Base-by-base conservation (phyloP, 2,113 vertebrate genomes). In the Calyptommatus sinebrachiatus region DNA sequence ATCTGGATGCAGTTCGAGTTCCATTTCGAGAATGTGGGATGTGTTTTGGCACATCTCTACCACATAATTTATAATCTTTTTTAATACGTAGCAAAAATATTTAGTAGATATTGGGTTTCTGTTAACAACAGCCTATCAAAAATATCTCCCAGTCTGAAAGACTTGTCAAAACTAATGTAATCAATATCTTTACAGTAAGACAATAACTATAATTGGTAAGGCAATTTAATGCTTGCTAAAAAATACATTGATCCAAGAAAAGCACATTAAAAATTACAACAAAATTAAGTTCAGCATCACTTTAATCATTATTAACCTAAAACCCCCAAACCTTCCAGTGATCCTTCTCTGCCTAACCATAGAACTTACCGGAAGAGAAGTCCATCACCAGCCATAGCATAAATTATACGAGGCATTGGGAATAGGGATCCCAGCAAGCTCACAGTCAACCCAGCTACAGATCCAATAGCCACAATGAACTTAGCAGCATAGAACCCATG, bases 381-480 rank as follows among this genome's bases (percentile, higher is more conserved):
- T 1, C 98, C 98, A 0, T 99, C 98, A 1, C 95, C 95, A 66
- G 98, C 94, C 98, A 99, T 99, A 90, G 98, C 98, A 0, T 99
- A 99, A 92, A 99, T 98, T 80, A 99, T 95, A 71, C 98, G 93
- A 0, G 98, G 98, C 98, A 99, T 98, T 0, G 98, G 98, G 89
- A 99, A 99, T 78, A 99, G 92, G 3, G 98, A 99, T 16, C 98
- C 98, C 88, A 99, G 93, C 83, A 99, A 92, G 77, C 97, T 99
- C 75, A 99, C 98, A 0, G 96, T 98, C 78, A 99, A 93, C 1
- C 98, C 98, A 0, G 98, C 97, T 1, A 99, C 95, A 0, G 98
- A 96, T 3, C 98, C 98, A 0, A 96, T 95, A 5, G 98, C 97
- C 81, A 99, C 97, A 0, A 96, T 90, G 88, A 98, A 99, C 81